Percentiles rank a stretch among this genome's conserved stretches.
Evolutionary conservation across 2,888 invertebrate genomes (phyloP).

Genomic region (Epinotia nisella): DNA sequence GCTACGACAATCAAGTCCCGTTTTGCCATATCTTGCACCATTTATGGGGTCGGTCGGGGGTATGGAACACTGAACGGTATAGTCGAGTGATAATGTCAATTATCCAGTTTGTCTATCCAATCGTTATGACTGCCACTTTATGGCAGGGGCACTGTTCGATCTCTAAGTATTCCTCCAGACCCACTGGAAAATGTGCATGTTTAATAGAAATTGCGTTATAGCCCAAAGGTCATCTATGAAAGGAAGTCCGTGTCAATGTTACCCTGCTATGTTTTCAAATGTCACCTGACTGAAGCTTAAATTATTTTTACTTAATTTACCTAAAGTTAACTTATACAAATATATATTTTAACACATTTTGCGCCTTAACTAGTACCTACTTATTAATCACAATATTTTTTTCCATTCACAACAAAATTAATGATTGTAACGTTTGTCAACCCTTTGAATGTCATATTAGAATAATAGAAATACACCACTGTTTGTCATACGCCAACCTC

Average conservation of each 20-base stretch:
- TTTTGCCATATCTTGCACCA: not conserved
- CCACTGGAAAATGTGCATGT: no score
- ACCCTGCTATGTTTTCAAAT: not conserved
- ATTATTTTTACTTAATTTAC: conserved; percentile 3
- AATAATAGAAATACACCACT: not conserved
- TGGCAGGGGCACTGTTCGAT: no score
- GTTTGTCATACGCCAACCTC: not conserved
- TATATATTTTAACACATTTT: conserved; percentile 17
- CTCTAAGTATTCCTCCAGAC: no score
- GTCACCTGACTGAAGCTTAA: not conserved
- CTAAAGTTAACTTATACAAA: conserved; percentile 33
- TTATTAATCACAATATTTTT: conserved; percentile 30
- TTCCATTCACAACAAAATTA: conserved; percentile 1
- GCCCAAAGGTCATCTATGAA: no score
- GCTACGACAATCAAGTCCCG: not conserved
- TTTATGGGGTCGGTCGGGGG: no score
- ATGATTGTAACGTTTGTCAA: not conserved
- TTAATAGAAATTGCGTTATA: no score
- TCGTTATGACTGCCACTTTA: no score
- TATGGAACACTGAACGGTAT: no score
- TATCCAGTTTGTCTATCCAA: no score
- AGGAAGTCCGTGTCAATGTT: no score
- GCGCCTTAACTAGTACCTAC: conserved; percentile 27
- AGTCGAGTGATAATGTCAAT: no score
- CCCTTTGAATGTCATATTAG: not conserved